Base-by-base conservation (phyloP, 2,888 invertebrate species). In the Metacarcinus magister region DNA sequence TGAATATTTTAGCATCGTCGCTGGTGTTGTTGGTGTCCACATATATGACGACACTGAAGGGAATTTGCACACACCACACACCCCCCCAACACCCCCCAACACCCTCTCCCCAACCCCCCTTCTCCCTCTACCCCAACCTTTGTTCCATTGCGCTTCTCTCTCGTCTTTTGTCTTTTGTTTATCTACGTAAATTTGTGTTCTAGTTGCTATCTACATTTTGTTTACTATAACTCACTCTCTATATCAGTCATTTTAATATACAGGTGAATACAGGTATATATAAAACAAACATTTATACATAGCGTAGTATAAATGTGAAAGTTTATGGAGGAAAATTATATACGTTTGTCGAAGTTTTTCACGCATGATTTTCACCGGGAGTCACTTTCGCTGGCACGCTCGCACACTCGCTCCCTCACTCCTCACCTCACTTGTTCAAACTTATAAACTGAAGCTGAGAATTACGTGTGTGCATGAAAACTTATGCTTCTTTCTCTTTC, bases 261-360 rank as follows among this genome's bases (percentile, higher is more conserved):
- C 19, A 7, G 60, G 60, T 60, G 16, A 7, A 60, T 16, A 82
- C 82, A 44, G 8, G 43, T 82, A 82, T 13, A 82, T n/a, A 82
- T 5, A 93, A 2, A 5, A 93, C 93, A 93, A 5, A 93, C 93
- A 54, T 39, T 46, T 10, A 92, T 39, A 54, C 93, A 28, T 54
- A 67, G 28, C 60, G 7, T 60, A 2, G 19, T 60, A 60, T 60
- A 19, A 10, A 67, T 67, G 23, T 67, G 2, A 1, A n/a, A 23
- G 23, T 67, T 67, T 23, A 48, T 13, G 13, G 5, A 16, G 0
- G 23, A 67, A 1, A n/a, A 67, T 67, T 5, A 67, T 67, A 19
- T 19, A 2, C 16, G 5, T 16, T 19, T 13, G 16, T 10, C 16
- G 13, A 60, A 60, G 13, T 1, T 23, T 67, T 67, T 23, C n/a